Conservation (phyloP, 2,113 vertebrate species). For the Trogon melanurus region DNA sequence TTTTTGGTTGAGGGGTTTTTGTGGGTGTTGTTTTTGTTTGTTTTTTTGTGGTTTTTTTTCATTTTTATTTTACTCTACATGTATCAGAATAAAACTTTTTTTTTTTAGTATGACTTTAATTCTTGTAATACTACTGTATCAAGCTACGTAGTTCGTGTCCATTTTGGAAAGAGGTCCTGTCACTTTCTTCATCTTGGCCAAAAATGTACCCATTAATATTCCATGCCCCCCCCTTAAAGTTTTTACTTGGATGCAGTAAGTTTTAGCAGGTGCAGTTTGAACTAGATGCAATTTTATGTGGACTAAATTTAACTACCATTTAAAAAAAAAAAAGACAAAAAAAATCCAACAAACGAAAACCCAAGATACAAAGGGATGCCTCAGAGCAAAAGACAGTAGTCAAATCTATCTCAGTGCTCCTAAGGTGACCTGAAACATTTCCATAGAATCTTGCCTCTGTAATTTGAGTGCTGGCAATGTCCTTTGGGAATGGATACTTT, state of each 20-base stretch:
- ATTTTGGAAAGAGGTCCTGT: neutral
- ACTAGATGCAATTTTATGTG: neutral
- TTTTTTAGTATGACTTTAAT: neutral
- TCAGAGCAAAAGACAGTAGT: neutral
- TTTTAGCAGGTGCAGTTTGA: neutral
- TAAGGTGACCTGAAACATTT: neutral
- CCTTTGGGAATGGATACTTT: constrained; percentile 31
- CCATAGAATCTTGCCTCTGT: neutral
- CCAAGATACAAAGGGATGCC: neutral
- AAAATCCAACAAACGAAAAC: neutral
- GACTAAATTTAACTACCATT: neutral
- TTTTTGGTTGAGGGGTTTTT: neutral
- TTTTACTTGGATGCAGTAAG: neutral
- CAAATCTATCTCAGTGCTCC: neutral
- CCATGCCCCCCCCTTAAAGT: fast-evolving
- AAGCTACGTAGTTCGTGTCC: neutral
- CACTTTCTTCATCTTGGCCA: neutral
- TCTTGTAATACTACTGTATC: neutral
- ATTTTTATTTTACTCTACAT: neutral
- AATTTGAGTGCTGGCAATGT: neutral
- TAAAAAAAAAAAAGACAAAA: neutral
- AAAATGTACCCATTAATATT: neutral
- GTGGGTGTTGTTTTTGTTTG: neutral
- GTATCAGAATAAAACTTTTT: neutral
- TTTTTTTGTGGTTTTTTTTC: neutral